A percentile compares a stretch with the other conserved stretches of the same genome.
These are phyloP conservation scores for Pomacea canaliculata DNA, from an alignment of 2,888 invertebrate species.

Conservation along the genomic window DNA sequence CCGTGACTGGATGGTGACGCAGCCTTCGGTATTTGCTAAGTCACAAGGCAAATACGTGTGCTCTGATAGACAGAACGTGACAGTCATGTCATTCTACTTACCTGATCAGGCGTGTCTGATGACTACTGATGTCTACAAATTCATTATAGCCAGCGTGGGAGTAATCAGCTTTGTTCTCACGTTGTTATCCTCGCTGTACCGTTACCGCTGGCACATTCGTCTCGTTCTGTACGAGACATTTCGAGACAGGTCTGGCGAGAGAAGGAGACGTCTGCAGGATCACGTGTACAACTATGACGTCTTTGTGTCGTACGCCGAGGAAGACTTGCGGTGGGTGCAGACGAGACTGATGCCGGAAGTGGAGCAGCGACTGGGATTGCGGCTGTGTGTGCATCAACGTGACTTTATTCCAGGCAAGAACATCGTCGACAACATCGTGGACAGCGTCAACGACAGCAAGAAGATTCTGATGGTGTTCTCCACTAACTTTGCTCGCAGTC, in stretches of 20 bases:
- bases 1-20: neutral
- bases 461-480: conserved; percentile 78
- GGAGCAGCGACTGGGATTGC: conserved; percentile 68
- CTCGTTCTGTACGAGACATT: conserved; percentile 71
- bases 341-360: conserved; percentile 77
- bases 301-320: conserved; percentile 80
- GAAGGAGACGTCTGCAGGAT: neutral
- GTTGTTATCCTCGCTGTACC: neutral
- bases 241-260: conserved; percentile 63
- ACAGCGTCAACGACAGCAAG: conserved; percentile 74
- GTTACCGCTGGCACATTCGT: conserved; percentile 17
- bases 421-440: conserved; percentile 76
- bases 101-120: conserved; percentile 4
- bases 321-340: conserved; percentile 77
- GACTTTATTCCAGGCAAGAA: conserved; percentile 80
- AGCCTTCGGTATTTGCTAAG: neutral
- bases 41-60: neutral
- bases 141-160: neutral
- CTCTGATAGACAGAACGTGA: neutral
- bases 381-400: conserved; percentile 72
- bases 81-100: neutral
- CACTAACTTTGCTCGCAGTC: conserved; percentile 62
- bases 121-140: neutral
- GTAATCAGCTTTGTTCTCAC: neutral
- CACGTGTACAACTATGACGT: conserved; percentile 73